Conservation (phyloP, 2,888 invertebrate species). For the Cynaeus angustus region DNA sequence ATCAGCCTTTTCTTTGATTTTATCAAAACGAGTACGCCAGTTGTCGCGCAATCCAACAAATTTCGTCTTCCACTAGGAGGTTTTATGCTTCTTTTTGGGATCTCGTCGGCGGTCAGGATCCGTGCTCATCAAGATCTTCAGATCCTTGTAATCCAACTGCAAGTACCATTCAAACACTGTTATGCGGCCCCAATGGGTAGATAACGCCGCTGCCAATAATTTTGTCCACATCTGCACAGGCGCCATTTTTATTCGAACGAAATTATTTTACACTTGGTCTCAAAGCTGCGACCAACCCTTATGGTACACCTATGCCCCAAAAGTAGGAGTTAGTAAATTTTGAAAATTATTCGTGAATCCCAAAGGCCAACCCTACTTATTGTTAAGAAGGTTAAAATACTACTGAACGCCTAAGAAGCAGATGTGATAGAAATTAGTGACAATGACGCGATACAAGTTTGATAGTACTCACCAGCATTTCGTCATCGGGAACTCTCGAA, state of each 20-base stretch:
- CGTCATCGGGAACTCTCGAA: constrained; percentile 95
- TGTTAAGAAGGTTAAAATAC: constrained; percentile 23
- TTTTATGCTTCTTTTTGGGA: constrained; percentile 81
- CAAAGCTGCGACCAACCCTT: constrained; percentile 5
- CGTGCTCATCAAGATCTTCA: constrained; percentile 78
- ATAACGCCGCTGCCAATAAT: constrained; percentile 66
- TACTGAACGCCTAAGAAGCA: constrained; percentile 42
- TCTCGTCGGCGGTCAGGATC: constrained; percentile 76
- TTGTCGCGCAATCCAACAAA: constrained; percentile 60
- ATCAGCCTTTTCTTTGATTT: constrained; percentile 65
- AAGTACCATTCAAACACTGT: constrained; percentile 70
- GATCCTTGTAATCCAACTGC: constrained; percentile 81
- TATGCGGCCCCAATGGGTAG: constrained; percentile 66
- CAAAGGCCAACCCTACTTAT: constrained; percentile 16
- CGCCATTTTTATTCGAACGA: constrained; percentile 7
- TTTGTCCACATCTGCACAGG: constrained; percentile 67
- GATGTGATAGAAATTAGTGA: constrained; percentile 54
- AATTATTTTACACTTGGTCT: background rate
- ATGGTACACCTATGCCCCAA: constrained; percentile 19
- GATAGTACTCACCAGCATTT: constrained; percentile 84
- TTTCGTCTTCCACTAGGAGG: constrained; percentile 74
- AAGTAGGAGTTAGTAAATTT: constrained; percentile 19
- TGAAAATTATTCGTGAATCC: constrained; percentile 21
- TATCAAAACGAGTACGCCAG: constrained; percentile 62
- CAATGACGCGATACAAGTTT: constrained; percentile 39